These are phyloP conservation scores for Amia ocellicauda DNA, from an alignment of 2,113 vertebrate species.

Conservation along the genomic window DNA sequence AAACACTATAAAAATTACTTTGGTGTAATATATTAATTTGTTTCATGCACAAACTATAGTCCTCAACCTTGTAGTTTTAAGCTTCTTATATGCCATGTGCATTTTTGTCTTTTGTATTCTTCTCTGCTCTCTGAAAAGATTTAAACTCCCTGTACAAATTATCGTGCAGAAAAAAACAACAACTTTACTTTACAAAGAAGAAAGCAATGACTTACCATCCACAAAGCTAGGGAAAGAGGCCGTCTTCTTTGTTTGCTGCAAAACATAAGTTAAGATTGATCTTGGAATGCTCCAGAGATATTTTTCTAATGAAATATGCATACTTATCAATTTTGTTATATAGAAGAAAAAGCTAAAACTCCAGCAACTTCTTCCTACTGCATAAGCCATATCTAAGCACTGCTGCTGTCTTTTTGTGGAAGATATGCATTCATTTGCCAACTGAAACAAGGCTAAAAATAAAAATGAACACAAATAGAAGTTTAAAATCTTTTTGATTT, in stretches of 20 bases:
- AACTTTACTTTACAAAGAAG: neutral
- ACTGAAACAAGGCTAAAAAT: no score
- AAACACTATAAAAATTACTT: neutral
- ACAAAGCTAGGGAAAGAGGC: slow-evolving; percentile 95
- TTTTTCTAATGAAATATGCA: neutral
- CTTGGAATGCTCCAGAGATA: neutral
- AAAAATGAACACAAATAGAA: no score
- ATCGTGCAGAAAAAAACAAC: slow-evolving; percentile 12
- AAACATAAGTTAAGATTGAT: slow-evolving; percentile 38
- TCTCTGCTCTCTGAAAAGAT: slow-evolving; percentile 13
- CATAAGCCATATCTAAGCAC: no score
- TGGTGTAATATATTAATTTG: slow-evolving; percentile 3
- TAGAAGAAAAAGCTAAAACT: no score
- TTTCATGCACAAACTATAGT: neutral
- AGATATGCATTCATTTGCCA: no score
- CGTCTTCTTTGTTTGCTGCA: slow-evolving; percentile 86
- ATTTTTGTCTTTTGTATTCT: slow-evolving; percentile 11
- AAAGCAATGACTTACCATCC: slow-evolving; percentile 80
- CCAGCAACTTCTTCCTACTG: neutral
- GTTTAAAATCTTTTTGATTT: no score
- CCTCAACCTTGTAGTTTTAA: neutral
- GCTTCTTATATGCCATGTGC: slow-evolving; percentile 15
- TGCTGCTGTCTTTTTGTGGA: no score
- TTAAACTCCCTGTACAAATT: slow-evolving; percentile 5
- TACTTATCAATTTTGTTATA: neutral